phyloP scores from a whole-genome alignment of 2,113 vertebrate species.

The Panthera uncia region DNA sequence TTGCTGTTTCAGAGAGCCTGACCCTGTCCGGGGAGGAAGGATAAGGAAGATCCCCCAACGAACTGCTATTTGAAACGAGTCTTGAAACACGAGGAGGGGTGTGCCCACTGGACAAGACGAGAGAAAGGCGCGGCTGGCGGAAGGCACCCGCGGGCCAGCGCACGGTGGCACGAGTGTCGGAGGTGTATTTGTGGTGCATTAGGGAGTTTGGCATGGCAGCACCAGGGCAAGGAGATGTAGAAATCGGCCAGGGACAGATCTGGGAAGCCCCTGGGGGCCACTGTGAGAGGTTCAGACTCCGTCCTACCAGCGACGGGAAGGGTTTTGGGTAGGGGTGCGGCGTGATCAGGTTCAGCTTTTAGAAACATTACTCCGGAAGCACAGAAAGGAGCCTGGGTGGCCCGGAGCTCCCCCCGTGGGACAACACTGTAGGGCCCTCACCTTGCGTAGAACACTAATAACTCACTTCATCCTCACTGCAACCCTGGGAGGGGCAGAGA shows the following conservation, averaged over 20 bases:
- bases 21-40: background rate
- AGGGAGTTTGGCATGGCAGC: fast-evolving
- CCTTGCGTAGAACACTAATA: fast-evolving
- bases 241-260: too few species aligned
- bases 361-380: background rate
- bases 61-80: background rate
- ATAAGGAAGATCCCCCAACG: too few species aligned
- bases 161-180: fast-evolving
- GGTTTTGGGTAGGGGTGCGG: background rate
- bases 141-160: too few species aligned
- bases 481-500: background rate
- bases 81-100: background rate
- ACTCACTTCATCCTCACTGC: background rate
- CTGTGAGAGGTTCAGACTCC: background rate
- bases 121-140: fast-evolving
- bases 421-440: fast-evolving
- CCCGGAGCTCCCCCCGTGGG: fast-evolving
- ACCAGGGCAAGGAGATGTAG: background rate
- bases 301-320: background rate
- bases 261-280: fast-evolving
- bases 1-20: background rate
- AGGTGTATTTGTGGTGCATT: background rate
- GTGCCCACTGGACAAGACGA: background rate
- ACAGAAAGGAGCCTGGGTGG: fast-evolving
- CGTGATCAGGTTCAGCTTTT: background rate